Conservation (phyloP, 2,113 vertebrate genomes). For the Halichoerus grypus region DNA sequence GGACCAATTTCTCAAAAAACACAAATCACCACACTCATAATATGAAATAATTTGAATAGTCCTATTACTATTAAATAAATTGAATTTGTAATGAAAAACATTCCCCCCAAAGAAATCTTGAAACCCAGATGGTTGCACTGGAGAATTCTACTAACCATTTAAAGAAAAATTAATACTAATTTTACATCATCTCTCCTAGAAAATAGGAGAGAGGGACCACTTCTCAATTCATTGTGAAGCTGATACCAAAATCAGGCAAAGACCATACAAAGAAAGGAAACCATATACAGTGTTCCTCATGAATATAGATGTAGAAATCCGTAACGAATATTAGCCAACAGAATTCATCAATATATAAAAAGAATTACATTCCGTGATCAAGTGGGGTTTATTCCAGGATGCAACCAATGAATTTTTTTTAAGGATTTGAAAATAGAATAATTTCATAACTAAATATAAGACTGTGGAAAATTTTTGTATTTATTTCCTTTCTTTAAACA, state of each 20-base stretch:
- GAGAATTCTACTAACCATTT: background rate
- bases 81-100: background rate
- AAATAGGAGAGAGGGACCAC: background rate
- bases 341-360: background rate
- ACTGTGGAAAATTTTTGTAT: background rate
- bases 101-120: background rate
- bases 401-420: background rate
- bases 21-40: background rate
- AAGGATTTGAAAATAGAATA: background rate
- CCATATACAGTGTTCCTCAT: background rate
- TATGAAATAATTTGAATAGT: background rate
- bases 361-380: background rate
- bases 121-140: background rate
- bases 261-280: background rate
- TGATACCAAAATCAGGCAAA: background rate
- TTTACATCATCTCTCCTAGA: background rate
- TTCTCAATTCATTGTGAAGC: background rate
- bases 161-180: background rate
- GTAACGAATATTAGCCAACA: background rate
- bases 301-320: background rate
- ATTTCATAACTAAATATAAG: background rate
- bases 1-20: background rate
- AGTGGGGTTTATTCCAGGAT: background rate
- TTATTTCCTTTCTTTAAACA: slow-evolving; percentile 48
- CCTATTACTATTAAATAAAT: background rate